A percentile compares a stretch with the other conserved stretches of the same genome.
phyloP scores from a whole-genome alignment of 2,113 vertebrate species.

The Gallinago paraguaiae region DNA sequence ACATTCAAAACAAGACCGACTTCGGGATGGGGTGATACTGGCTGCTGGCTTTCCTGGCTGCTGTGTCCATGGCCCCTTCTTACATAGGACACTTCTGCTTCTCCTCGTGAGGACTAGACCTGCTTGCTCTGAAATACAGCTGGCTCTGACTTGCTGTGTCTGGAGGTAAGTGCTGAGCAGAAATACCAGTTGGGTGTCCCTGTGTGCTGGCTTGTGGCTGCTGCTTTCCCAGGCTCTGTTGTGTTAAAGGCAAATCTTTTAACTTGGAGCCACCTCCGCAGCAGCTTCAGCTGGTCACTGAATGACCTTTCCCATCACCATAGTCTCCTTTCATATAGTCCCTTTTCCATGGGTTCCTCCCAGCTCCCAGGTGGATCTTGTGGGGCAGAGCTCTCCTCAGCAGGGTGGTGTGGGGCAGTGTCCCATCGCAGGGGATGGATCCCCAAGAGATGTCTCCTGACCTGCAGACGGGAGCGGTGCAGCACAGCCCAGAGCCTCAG shows the following conservation, averaged over 20 bases:
- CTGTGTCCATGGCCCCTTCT: accelerated
- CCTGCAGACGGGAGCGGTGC: accelerated
- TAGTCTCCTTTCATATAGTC: accelerated
- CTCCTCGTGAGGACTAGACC: neutral
- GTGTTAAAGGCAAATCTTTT: neutral
- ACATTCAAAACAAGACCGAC: neutral
- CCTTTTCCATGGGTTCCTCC: neutral
- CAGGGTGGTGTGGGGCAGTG: neutral
- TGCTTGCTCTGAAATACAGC: neutral
- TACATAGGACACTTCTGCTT: accelerated
- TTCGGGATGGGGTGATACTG: neutral
- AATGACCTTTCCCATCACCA: neutral
- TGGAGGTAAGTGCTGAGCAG: neutral
- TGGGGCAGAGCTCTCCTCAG: neutral
- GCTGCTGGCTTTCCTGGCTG: neutral
- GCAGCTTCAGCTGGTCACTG: neutral
- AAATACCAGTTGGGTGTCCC: neutral
- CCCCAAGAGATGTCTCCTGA: neutral
- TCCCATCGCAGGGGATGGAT: neutral
- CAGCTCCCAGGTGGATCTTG: neutral
- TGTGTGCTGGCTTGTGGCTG: neutral
- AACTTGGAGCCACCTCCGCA: neutral
- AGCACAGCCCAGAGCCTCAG: neutral
- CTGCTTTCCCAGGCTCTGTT: neutral
- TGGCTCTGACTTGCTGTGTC: neutral